Percentiles rank a stretch among this genome's conserved stretches.
Evolutionary conservation across 2,113 vertebrate genomes (phyloP).

Genomic region (Gallinago undulata): DNA sequence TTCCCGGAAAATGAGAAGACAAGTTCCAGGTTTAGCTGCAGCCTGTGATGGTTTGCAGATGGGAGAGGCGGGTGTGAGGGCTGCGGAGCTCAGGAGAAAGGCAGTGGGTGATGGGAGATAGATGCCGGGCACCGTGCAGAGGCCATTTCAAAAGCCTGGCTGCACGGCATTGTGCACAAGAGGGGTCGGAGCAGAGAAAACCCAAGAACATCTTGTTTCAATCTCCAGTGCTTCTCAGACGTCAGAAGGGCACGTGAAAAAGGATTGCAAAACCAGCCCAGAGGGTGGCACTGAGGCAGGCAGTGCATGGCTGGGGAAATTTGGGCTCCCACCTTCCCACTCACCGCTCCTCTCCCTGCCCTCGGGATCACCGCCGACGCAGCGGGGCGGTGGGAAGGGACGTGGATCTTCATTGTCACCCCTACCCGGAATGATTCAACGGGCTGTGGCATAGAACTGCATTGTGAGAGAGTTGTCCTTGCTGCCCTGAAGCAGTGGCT

Average conservation of each 20-base stretch:
- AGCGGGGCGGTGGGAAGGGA: neutral
- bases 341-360: neutral
- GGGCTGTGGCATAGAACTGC: rapidly evolving
- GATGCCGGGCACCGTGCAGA: rapidly evolving
- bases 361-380: neutral
- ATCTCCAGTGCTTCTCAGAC: rapidly evolving
- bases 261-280: neutral
- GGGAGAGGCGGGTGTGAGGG: neutral
- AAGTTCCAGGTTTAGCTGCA: neutral
- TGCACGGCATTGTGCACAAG: neutral
- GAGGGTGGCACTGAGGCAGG: neutral
- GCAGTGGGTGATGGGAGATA: neutral
- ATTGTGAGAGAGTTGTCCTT: neutral
- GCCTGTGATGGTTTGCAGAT: neutral
- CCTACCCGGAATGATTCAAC: neutral
- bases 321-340: neutral
- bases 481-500: neutral
- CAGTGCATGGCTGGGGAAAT: neutral
- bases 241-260: neutral
- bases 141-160: neutral
- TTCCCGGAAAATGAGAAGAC: neutral
- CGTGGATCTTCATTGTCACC: neutral
- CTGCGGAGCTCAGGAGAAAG: rapidly evolving
- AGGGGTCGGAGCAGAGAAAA: neutral
- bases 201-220: neutral